phyloP scores from a whole-genome alignment of 2,797 vertebrate species.

The Trachurus trachurus region DNA sequence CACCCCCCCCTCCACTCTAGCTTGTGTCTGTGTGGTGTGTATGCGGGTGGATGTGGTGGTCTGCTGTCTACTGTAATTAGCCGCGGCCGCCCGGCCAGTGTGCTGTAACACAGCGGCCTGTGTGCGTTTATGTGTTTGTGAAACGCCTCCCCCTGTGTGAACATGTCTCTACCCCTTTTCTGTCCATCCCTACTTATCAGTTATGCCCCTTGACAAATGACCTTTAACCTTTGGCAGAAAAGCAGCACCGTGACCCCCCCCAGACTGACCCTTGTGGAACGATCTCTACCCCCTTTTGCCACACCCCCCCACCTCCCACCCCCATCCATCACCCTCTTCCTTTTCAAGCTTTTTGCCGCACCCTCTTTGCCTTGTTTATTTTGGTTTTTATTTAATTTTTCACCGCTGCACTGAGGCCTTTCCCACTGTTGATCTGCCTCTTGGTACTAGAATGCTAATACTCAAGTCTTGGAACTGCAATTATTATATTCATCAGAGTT shows the following conservation, averaged over 20 bases:
- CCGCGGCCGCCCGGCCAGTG: constrained; percentile 51
- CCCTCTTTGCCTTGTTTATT: constrained; percentile 76
- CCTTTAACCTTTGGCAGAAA: constrained; percentile 86
- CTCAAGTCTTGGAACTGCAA: constrained; percentile 56
- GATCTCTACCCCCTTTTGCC: constrained; percentile 52
- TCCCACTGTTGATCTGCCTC: constrained; percentile 55
- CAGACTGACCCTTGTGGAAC: constrained; percentile 79
- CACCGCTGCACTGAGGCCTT: constrained; percentile 76
- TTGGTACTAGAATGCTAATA: constrained; percentile 78
- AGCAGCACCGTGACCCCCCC: constrained; percentile 83
- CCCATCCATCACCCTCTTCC: constrained; percentile 47
- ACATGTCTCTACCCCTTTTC: constrained; percentile 53
- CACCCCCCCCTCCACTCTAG: constrained; percentile 37
- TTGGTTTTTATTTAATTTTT: constrained; percentile 57
- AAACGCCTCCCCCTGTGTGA: constrained; percentile 57
- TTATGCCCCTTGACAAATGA: constrained; percentile 78
- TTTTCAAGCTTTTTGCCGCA: constrained; percentile 75
- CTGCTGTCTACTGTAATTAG: constrained; percentile 66
- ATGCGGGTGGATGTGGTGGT: constrained; percentile 64
- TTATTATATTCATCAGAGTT: constrained; percentile 44
- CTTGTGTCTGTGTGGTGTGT: constrained; percentile 60
- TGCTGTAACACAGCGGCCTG: constrained; percentile 62
- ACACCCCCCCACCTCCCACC: constrained; percentile 3
- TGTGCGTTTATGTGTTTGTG: constrained; percentile 65
- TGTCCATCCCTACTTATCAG: constrained; percentile 76